phyloP scores from a whole-genome alignment of 2,113 vertebrate species.

The Pollimyrus isidori region DNA sequence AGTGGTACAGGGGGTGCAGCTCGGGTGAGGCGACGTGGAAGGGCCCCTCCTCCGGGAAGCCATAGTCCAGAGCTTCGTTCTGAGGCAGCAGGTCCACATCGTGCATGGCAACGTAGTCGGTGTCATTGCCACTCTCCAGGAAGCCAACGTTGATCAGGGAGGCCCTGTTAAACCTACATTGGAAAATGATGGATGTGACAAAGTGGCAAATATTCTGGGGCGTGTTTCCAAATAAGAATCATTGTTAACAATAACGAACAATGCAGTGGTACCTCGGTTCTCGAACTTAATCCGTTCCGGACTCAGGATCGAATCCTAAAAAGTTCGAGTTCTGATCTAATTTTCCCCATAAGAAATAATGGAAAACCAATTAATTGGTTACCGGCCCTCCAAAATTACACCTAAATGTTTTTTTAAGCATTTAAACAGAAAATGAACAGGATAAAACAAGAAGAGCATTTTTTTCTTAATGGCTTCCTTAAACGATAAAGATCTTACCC shows the following conservation, averaged over 20 bases:
- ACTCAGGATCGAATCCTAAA: no score
- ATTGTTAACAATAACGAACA: not conserved
- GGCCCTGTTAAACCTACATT: constrained; percentile 83
- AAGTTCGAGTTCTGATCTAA: no score
- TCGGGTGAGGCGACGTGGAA: constrained; percentile 93
- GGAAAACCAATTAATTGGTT: no score
- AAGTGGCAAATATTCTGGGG: not conserved
- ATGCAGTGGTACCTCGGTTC: no score
- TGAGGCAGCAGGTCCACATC: constrained; percentile 92
- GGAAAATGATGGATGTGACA: not conserved
- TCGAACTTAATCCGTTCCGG: no score
- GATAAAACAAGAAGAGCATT: no score
- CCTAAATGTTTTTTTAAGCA: no score
- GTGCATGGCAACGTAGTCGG: constrained; percentile 96
- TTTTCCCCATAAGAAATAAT: no score
- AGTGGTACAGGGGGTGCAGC: constrained; percentile 94
- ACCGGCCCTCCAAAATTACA: no score
- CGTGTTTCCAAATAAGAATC: not conserved
- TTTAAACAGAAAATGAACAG: no score
- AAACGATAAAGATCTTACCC: no score
- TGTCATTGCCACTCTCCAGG: constrained; percentile 85
- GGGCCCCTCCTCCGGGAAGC: constrained; percentile 81
- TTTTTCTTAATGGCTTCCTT: no score
- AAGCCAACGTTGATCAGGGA: constrained; percentile 92
- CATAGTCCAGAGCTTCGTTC: constrained; percentile 84